Evolutionary conservation across 2,888 invertebrate species (phyloP), one percentile per base, ranked within the genome.

Genomic region (Drosophila colorata): DNA sequence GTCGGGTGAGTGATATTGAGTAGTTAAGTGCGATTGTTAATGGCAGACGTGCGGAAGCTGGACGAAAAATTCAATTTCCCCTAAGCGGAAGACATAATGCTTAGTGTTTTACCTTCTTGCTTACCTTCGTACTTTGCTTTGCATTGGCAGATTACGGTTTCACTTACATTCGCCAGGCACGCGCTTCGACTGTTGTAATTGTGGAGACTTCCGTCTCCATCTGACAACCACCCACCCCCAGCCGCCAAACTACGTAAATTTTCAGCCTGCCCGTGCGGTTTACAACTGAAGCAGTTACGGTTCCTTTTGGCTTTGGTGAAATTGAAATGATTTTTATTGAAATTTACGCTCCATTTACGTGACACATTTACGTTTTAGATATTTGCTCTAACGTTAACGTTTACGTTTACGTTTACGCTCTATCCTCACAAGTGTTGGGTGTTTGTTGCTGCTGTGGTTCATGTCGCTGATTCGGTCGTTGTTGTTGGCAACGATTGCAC

Each of bases 1-100:
- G 80, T 91, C 44, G 92, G 92, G 93, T 94, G 84, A 92, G 93
- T 85, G 23, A 48, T 72, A 69, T 55, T 55, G 47, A 69, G 48
- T 66, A 51, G 63, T 60, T 66, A 41, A 59, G 47, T 66, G 46
- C 14, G 38, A 53, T 67, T 68, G 53, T 58, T 68, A 69, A 78
- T 60, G 53, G 51, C 56, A 58, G 55, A 58, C 49, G 51, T 59
- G 47, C 63, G 76, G 72, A 78, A 66, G 51, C 47, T 60, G 58
- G 47, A 56, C 51, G 69, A 69, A 83, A 83, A 88, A 89, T 80
- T 80, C 89, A 89, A 89, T 88, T 88, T 89, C 85, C 88, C 58
- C 43, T 70, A 48, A 69, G 73, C 87, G 87, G 85, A 89, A 84
- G 74, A 76, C 70, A 88, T 86, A 82, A 82, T 84, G 72, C 77